Conservation (phyloP, 2,888 invertebrate genomes). For the Cecidostiba fungosa region DNA sequence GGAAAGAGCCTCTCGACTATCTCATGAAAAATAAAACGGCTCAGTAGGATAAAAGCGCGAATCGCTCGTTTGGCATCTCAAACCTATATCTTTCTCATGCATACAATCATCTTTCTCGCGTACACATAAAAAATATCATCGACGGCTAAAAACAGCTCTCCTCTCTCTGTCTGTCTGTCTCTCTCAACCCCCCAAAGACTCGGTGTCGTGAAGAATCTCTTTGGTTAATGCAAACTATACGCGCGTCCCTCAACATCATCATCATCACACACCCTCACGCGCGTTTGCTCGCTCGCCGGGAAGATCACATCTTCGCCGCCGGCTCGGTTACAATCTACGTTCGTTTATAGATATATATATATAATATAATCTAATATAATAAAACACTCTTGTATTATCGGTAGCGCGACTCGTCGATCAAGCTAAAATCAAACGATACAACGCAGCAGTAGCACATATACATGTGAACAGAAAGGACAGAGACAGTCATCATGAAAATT, state of each 20-base stretch:
- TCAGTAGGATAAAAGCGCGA: conserved; percentile 62
- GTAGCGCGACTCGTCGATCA: conserved; percentile 30
- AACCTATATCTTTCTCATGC: conserved; percentile 36
- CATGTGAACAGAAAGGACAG: background rate
- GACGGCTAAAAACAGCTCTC: conserved; percentile 33
- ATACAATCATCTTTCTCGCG: conserved; percentile 28
- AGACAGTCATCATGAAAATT: background rate
- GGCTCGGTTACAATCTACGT: conserved; percentile 4
- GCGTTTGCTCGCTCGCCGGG: background rate
- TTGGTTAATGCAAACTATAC: conserved; percentile 62
- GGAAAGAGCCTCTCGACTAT: conserved; percentile 63
- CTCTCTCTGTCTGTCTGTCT: background rate
- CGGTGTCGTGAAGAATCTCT: conserved; percentile 63
- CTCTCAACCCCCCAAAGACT: conserved; percentile 57
- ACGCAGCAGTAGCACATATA: background rate
- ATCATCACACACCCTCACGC: background rate
- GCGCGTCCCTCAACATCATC: conserved; percentile 17
- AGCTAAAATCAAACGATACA: conserved; percentile 22
- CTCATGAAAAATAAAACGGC: conserved; percentile 60
- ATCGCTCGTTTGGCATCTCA: conserved; percentile 45
- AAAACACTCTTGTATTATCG: conserved; percentile 48
- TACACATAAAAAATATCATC: conserved; percentile 44
- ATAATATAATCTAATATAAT: conserved; percentile 41
- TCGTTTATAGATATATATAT: background rate
- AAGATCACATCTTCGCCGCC: conserved; percentile 50